Base-by-base conservation (phyloP, 2,113 vertebrate species). In the Hepsetus odoe region DNA sequence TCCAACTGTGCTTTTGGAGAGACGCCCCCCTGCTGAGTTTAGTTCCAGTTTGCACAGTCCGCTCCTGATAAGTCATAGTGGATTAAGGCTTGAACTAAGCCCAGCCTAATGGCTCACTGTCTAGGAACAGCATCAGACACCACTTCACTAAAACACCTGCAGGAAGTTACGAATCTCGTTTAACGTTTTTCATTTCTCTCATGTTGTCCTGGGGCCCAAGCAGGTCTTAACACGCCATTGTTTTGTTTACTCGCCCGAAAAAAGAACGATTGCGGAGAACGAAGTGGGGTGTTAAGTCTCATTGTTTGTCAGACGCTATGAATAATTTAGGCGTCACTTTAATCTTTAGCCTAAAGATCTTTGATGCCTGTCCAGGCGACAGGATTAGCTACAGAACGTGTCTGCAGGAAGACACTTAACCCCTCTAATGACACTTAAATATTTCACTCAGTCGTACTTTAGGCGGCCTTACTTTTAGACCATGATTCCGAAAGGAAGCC, bases 271-370 rank as follows among this genome's bases (percentile, higher is more conserved):
- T 33, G 65, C 51, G 8, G 5, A 1, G 28, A 71, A 62, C 18
- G 11, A 62, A 51, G 13, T 18, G 44, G n/a, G 30, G 13, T 22
- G 51, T 38, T 61, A 24, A n/a, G 28, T 51, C 51, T 66, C 61
- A 5, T 49, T 66, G 44, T 65, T 13, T 51, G 11, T 22, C 53
- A 51, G 55, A 59, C 35, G 20, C 32, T 3, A 33, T 76, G 67
- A 75, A 71, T 81, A 64, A 81, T 76, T 70, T 44, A 70, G 38
- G 20, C 10, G 42, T 76, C 38, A 33, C 79, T 56, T 81, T 81
- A 76, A 81, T 76, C 75, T 71, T 56, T 18, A 53, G 65, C 18
- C 13, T 38, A 40, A 70, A 26, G 30, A 69, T 51, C 53, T 80
- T 67, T 75, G 30, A 75, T 51, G 72, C 61, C 5, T 10, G 4